Percentiles rank a stretch among this genome's conserved stretches.
Conservation (phyloP, 2,888 invertebrate species). For the Phyllotreta cruciferae region DNA sequence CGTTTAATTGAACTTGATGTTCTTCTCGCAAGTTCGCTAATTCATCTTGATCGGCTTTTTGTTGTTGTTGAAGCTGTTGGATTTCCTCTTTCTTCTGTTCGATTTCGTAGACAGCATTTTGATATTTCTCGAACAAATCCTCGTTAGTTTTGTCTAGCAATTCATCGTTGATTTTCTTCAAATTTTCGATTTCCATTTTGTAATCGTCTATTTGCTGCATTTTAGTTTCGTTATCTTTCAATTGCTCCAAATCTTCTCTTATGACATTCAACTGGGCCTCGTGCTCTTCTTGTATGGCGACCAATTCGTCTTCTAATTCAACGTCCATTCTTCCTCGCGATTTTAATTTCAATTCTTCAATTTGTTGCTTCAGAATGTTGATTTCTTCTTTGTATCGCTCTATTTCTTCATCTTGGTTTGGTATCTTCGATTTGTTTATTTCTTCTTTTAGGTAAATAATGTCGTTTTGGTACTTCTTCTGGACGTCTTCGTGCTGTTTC, state of each 20-base stretch:
- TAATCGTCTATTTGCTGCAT: no score
- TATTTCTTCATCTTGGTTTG: conserved; percentile 24
- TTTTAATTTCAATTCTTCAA: conserved; percentile 36
- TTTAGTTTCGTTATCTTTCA: conserved; percentile 41
- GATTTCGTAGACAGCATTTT: no score
- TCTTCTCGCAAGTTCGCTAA: conserved; percentile 19
- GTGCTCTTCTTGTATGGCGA: conserved; percentile 32
- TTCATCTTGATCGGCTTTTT: not conserved
- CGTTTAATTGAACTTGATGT: conserved; percentile 17
- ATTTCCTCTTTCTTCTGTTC: conserved; percentile 14
- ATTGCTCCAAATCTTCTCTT: conserved; percentile 47
- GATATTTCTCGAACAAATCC: no score
- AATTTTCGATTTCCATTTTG: no score
- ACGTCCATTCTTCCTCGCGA: conserved; percentile 29
- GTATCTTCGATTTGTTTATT: conserved; percentile 9
- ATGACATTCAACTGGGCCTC: conserved; percentile 26
- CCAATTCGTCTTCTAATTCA: conserved; percentile 33
- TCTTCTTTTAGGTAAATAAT: conserved; percentile 5
- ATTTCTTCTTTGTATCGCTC: conserved; percentile 29
- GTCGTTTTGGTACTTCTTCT: conserved; percentile 12
- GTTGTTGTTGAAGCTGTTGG: conserved; percentile 1
- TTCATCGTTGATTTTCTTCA: no score
- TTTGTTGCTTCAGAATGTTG: conserved; percentile 49
- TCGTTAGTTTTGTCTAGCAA: no score
- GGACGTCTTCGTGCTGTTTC: conserved; percentile 24